A percentile compares a stretch with the other conserved stretches of the same genome.
Conservation (phyloP, 30 jellyfish, hydroid and myxozoan genomes). For the Mastigias papua region DNA sequence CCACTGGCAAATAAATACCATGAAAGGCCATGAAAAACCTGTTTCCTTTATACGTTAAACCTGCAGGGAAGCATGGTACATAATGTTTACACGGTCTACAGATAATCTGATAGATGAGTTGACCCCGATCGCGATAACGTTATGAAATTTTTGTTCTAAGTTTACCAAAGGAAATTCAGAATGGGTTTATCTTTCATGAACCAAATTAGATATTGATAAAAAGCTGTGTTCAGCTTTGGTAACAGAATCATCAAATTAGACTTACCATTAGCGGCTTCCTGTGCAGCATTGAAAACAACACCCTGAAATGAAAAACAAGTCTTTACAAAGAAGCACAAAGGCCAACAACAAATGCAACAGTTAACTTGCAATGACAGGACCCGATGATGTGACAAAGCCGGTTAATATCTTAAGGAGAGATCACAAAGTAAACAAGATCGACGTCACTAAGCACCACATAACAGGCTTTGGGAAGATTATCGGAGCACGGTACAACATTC, state of each 20-base stretch:
- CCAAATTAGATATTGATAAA: constrained; percentile 1
- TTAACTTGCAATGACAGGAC: no score
- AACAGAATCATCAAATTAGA: constrained; percentile 9
- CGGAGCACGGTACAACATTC: no score
- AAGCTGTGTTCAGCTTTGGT: constrained; percentile 4
- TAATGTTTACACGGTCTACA: background rate
- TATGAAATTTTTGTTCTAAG: background rate
- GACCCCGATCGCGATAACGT: background rate
- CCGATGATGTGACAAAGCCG: no score
- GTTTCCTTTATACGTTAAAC: background rate
- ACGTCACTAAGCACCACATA: no score
- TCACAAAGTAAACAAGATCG: no score
- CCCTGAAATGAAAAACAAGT: constrained; percentile 75
- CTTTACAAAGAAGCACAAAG: background rate
- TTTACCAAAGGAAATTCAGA: background rate
- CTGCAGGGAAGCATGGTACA: background rate
- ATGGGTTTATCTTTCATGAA: background rate
- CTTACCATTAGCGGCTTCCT: constrained; percentile 95
- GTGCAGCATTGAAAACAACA: constrained; percentile 93
- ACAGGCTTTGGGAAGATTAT: no score
- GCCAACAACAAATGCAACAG: no score
- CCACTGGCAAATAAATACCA: no score
- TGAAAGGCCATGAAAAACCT: background rate
- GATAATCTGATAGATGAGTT: background rate
- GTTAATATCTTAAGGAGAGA: no score